A percentile compares a stretch with the other conserved stretches of the same genome.
Conservation (phyloP, 2,888 invertebrate genomes). For the Colostygia pectinataria region DNA sequence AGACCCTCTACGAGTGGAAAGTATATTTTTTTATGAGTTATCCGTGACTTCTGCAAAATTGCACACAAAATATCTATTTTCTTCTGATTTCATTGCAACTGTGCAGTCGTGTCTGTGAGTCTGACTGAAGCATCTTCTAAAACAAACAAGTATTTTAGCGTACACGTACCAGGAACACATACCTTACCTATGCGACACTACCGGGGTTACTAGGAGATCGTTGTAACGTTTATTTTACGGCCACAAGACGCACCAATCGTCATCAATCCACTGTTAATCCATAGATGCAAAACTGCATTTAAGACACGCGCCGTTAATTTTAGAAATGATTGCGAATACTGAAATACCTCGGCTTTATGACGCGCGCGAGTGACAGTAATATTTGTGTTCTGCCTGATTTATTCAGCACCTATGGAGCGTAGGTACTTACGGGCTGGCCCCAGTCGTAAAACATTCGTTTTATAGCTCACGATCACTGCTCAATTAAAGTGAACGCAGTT, state of each 20-base stretch:
- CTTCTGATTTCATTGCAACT: too few species aligned
- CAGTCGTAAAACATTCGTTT: slow-evolving; percentile 61
- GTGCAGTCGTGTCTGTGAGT: too few species aligned
- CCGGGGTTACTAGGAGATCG: slow-evolving; percentile 38
- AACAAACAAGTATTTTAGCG: not conserved
- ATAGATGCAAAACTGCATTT: slow-evolving; percentile 63
- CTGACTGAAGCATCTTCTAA: too few species aligned
- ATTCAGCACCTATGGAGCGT: slow-evolving; percentile 47
- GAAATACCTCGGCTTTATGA: slow-evolving; percentile 53
- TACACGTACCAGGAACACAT: slow-evolving; percentile 8
- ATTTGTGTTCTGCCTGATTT: slow-evolving; percentile 72
- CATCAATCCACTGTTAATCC: slow-evolving; percentile 71
- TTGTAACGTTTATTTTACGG: slow-evolving; percentile 58
- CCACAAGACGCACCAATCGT: slow-evolving; percentile 55
- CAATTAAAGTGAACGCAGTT: slow-evolving; percentile 25
- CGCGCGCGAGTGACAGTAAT: slow-evolving; percentile 63
- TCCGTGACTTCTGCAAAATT: too few species aligned
- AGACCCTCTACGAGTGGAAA: slow-evolving; percentile 1
- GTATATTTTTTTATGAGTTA: not conserved
- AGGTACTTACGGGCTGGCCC: slow-evolving; percentile 25
- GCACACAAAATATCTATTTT: too few species aligned
- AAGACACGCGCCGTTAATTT: slow-evolving; percentile 60
- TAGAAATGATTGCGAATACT: slow-evolving; percentile 55
- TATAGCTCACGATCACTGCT: slow-evolving; percentile 43
- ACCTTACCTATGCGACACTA: slow-evolving; percentile 2